Evolutionary conservation across 1,140 invertebrate species (phyloP), one percentile per base, ranked within the genome.

Genomic region (Drosophila bifasciata): DNA sequence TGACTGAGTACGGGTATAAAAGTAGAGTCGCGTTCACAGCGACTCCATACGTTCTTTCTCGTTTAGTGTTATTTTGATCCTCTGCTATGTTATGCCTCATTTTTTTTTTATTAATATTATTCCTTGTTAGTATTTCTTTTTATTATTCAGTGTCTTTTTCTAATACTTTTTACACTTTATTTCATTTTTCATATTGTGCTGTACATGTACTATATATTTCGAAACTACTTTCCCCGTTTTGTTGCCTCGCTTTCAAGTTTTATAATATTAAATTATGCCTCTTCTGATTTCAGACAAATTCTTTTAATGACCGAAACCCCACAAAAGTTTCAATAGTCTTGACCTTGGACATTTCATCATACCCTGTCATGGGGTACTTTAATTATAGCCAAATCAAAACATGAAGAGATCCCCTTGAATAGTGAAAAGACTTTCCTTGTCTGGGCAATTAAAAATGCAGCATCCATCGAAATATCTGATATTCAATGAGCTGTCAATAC

Each of bases 241-340:
- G 11, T 4, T 64, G 32, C 11, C 32, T 13, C 32, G 1, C 5
- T 13, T 13, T 4, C 8, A 3, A 21, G 49, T 55, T 19, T 46
- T 43, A 67, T 46, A 68, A 67, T 43, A 32, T 67, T 68, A 67
- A 67, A 68, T 55, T 46, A 48, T 56, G 49, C 16, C 25, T 9
- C 40, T 45, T 67, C 67, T 68, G 44, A 67, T 67, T 67, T 48
- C 55, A 32, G 9, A 25, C 23, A 40, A 39, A n/a, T 41, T 43
- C 28, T 45, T 16, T 46, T 55, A 43, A 67, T 68, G 23, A 40
- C 60, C 23, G 1, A 5, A 5, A 11, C 11, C 64, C 67, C 62
- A 67, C 67, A 15, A 36, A 17, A 46, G 41, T 39, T 40, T 46
- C 62, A 68, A 32, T 55, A 40, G 36, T 6, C 43, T n/a, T 68